phyloP scores from a whole-genome alignment of 2,113 vertebrate species.

The Rhagologus leucostigma region DNA sequence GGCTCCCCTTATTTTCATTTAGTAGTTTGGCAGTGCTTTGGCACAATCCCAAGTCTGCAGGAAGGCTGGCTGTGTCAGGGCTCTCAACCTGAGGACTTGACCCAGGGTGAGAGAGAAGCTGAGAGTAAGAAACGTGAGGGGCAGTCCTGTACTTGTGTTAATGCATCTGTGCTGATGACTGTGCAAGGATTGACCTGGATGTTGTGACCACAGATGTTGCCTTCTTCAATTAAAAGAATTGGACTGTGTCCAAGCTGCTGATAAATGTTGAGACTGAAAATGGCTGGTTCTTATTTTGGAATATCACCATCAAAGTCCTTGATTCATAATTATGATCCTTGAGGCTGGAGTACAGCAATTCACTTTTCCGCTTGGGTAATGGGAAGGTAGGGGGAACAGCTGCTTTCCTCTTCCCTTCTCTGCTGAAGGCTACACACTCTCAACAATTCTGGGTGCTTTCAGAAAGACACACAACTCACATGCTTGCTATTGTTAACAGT shows the following conservation, averaged over 20 bases:
- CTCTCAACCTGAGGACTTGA: not conserved
- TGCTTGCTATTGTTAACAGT: not conserved
- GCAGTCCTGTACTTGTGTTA: not conserved
- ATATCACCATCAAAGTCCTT: constrained; percentile 29
- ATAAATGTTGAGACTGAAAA: constrained; percentile 37
- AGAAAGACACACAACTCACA: not conserved
- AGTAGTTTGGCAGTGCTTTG: not conserved
- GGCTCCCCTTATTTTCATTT: not conserved
- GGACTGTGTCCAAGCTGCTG: constrained; percentile 15
- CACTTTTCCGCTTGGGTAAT: constrained; percentile 1
- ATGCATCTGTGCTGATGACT: not conserved
- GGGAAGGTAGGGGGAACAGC: not conserved
- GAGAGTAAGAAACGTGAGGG: not conserved
- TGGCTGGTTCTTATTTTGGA: constrained; percentile 32
- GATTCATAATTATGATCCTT: constrained; percentile 6
- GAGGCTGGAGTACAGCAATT: constrained; percentile 27
- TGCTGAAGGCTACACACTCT: not conserved
- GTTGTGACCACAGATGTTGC: not conserved
- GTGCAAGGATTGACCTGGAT: not conserved
- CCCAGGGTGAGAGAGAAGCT: not conserved
- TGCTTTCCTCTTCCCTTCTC: not conserved
- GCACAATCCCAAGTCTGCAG: not conserved
- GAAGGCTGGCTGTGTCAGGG: not conserved
- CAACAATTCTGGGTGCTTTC: not conserved
- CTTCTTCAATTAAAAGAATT: not conserved